Percentiles rank a stretch among this genome's conserved stretches.
These are phyloP conservation scores for Meriones psammophilus DNA, from an alignment of 2,797 vertebrate genomes.

Conservation along the genomic window DNA sequence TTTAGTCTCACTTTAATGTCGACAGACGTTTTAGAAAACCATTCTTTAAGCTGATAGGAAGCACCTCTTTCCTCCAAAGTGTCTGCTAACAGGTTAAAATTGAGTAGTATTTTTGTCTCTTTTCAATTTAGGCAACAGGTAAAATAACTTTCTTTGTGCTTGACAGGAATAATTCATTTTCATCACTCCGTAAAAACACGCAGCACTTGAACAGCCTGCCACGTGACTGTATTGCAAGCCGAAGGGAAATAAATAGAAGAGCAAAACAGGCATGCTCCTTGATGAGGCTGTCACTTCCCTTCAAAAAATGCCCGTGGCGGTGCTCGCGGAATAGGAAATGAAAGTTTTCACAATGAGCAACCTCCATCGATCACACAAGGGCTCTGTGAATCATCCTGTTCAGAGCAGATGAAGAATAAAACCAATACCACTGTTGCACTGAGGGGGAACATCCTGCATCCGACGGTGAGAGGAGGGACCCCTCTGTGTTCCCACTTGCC, in stretches of 20 bases:
- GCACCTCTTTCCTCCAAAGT: not conserved
- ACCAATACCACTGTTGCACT: not conserved
- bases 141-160: conserved; percentile 58
- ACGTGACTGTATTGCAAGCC: not conserved
- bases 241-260: not conserved
- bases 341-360: conserved; percentile 37
- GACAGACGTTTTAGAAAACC: conserved; percentile 49
- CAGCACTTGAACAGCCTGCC: not conserved
- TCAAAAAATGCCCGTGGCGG: not conserved
- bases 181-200: not conserved
- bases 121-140: conserved; percentile 56
- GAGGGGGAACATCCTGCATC: not conserved
- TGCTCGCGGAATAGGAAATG: not conserved
- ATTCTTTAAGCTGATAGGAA: conserved; percentile 20
- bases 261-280: not conserved
- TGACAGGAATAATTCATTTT: conserved; percentile 62
- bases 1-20: conserved; percentile 5
- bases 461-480: not conserved
- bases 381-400: not conserved
- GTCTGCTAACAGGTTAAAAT: conserved; percentile 58
- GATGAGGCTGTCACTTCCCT: not conserved
- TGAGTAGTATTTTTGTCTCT: conserved; percentile 43
- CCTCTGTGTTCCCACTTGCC: not conserved
- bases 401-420: conserved; percentile 14
- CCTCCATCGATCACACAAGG: not conserved